Conservation (phyloP, 1,140 invertebrate species). For the Pissodes strobi region DNA sequence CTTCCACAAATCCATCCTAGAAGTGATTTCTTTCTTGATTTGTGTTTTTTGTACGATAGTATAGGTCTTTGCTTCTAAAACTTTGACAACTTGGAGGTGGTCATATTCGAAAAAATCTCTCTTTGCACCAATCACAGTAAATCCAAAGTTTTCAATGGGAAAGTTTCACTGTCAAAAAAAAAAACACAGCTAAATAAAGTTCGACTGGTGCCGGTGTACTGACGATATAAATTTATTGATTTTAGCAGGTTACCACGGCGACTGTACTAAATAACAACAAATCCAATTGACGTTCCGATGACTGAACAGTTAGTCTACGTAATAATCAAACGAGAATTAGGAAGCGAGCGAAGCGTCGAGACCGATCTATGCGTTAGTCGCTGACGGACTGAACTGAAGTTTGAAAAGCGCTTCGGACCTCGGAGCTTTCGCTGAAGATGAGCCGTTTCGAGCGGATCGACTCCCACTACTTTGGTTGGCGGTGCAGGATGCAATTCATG, state of each 20-base stretch:
- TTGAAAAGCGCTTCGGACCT: slow-evolving; percentile 11
- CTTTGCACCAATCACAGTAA: neutral
- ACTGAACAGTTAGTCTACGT: slow-evolving; percentile 25
- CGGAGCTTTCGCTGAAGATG: slow-evolving; percentile 24
- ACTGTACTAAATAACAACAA: slow-evolving; percentile 29
- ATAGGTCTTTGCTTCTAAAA: neutral
- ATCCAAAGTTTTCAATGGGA: slow-evolving; percentile 3
- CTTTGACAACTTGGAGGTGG: neutral
- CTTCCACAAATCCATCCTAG: neutral
- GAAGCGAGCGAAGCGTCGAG: neutral
- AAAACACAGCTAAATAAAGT: neutral
- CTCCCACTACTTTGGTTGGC: slow-evolving; percentile 30
- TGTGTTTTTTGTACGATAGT: neutral
- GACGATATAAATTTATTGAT: slow-evolving; percentile 20
- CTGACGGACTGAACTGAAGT: slow-evolving; percentile 21
- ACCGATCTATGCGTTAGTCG: slow-evolving; percentile 12
- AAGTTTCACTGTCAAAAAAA: slow-evolving; percentile 9
- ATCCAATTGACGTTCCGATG: slow-evolving; percentile 25
- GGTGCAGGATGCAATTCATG: slow-evolving; percentile 32
- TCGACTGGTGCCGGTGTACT: neutral
- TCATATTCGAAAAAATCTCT: neutral
- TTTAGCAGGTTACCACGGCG: slow-evolving; percentile 26
- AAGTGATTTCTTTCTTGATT: neutral
- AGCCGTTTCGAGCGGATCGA: slow-evolving; percentile 19
- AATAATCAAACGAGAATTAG: neutral